phyloP scores from a whole-genome alignment of 2,888 invertebrate genomes.

The Lissonota sp. region DNA sequence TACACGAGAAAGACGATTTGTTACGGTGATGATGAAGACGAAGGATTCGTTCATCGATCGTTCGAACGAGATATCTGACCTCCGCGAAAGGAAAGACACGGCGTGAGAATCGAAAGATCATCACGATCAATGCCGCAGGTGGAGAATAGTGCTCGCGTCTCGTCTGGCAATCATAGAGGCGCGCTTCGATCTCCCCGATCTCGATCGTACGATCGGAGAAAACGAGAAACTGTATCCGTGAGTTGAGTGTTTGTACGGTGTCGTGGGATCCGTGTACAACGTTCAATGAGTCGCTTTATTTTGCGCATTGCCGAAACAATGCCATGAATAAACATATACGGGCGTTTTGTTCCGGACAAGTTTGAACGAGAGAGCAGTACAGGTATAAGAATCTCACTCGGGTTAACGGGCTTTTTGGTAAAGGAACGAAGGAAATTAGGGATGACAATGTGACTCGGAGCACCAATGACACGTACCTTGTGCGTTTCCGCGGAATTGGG shows the following conservation, averaged over 20 bases:
- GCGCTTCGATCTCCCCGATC: slow-evolving; percentile 60
- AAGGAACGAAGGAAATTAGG: slow-evolving; percentile 46
- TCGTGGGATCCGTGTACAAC: neutral
- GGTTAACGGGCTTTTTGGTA: neutral
- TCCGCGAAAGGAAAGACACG: slow-evolving; percentile 55
- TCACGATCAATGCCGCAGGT: slow-evolving; percentile 66
- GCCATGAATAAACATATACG: too few relatives aligned
- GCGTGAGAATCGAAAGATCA: slow-evolving; percentile 66
- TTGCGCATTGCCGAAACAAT: too few relatives aligned
- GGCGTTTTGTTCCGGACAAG: too few relatives aligned
- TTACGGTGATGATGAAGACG: neutral
- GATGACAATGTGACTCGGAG: slow-evolving; percentile 23
- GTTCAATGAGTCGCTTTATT: too few relatives aligned
- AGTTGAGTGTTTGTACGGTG: slow-evolving; percentile 44
- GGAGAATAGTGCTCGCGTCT: slow-evolving; percentile 59
- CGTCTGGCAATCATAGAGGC: slow-evolving; percentile 52
- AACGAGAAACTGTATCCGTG: slow-evolving; percentile 43
- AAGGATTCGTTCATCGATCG: slow-evolving; percentile 46
- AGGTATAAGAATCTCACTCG: too few relatives aligned
- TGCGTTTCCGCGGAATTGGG: too few relatives aligned
- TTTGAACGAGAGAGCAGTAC: too few relatives aligned
- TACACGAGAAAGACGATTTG: too few relatives aligned
- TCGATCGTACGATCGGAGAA: slow-evolving; percentile 61
- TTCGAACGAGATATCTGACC: slow-evolving; percentile 60
- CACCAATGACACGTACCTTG: slow-evolving; percentile 68